Evolutionary conservation across 2,113 vertebrate genomes (phyloP), one percentile per base, ranked within the genome.

Genomic region (Siphamia tubifer): DNA sequence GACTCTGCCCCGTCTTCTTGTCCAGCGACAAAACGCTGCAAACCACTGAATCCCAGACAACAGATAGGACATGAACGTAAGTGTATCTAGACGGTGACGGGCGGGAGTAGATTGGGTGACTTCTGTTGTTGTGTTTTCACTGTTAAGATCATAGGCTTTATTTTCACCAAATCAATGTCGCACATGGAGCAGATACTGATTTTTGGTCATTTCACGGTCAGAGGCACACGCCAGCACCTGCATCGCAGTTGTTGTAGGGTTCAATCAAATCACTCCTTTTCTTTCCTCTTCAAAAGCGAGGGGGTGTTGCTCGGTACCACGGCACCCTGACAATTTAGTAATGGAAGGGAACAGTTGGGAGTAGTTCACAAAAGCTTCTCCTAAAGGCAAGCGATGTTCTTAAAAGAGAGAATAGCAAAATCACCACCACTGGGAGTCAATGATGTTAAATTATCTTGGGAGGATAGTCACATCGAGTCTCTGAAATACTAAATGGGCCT

Each of bases 61-160:
- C 63, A 82, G 66, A 75, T 74, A n/a, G 21, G 71, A 51, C 52
- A 81, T 85, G 79, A 75, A 83, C 54, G 57, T 12, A 8, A 58
- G 56, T 65, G 65, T 40, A 54, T 76, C 54, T 17, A 35, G 35
- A 39, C 54, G 54, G 36, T 47, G 30, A 53, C 21, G 42, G 54
- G 3, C 32, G 5, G 45, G 24, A 23, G 71, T 65, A 51, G 36
- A 73, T 57, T 67, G 16, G 5, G 44, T 42, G 53, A 55, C 78
- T 64, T 70, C 77, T 20, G 74, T n/a, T 35, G 72, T 63, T 72
- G 77, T 68, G 73, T 45, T 67, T 51, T 76, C 65, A 48, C 30
- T 30, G 72, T 71, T 62, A 43, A 70, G 51, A 61, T 30, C 34
- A 48, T 25, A 13, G 47, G 58, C 34, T 74, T 81, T 36, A 24